Base-by-base conservation (phyloP, 2,888 invertebrate species). In the Eucriotettix oculatus region DNA sequence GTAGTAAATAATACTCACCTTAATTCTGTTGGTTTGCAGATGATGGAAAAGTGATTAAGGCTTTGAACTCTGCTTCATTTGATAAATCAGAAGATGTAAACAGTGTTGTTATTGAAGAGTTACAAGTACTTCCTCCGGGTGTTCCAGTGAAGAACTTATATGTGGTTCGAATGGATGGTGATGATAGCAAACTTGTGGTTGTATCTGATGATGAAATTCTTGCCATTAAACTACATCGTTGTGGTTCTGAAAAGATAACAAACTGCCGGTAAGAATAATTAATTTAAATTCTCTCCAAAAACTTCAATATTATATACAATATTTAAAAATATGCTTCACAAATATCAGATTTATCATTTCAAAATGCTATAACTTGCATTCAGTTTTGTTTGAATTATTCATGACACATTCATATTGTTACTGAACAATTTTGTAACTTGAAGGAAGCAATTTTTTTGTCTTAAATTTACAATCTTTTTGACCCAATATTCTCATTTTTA, bases 41-140 rank as follows among this genome's bases (percentile, higher is more conserved):
- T 74, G 90, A 95, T 72, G 96, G 96, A 9, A 84, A 87, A 72
- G 85, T 97, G 44, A 82, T 96, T 63, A 97, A 97, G 76, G 86
- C 90, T 52, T 85, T 95, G 57, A 94, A 95, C 71, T 84, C 85
- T 58, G 83, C 83, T 29, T 79, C 84, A 44, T 81, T 81, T 61
- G 79, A 80, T 66, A 74, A 75, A 57, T 76, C 75, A 66, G 76
- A 76, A 64, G 76, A 77, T 57, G 79, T 82, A 2, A 77, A 81
- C 67, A 86, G 87, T 3, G 82, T 88, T 59, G 83, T 93, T 10
- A 86, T 93, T 66, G 91, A 91, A 56, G 90, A 92, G 73, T 83
- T 88, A 64, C 86, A 86, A 72, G 86, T 90, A 11, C 78, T 92
- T 65, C 81, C 84, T 2, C 76, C 77, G 64, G 83, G 84, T 17